Conservation (phyloP, 2,888 invertebrate species). For the Macaria notata region DNA sequence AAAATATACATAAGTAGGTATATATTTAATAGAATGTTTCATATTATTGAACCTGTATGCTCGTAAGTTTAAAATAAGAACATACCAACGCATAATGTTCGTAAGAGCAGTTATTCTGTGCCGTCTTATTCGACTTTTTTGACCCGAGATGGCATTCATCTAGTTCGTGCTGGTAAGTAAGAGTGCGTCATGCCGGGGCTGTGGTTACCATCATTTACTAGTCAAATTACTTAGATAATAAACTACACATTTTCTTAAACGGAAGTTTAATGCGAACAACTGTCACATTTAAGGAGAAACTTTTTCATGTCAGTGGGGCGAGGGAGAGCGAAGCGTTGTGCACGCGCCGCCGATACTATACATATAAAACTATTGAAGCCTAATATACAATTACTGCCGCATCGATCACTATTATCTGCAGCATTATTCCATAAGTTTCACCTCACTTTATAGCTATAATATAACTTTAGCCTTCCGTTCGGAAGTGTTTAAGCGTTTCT, state of each 20-base stretch:
- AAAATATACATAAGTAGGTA: too few relatives aligned
- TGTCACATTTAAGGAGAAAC: constrained; percentile 54
- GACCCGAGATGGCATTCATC: neutral
- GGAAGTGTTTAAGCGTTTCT: too few relatives aligned
- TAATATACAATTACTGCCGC: too few relatives aligned
- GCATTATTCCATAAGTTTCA: too few relatives aligned
- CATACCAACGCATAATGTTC: neutral
- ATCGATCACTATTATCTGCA: too few relatives aligned
- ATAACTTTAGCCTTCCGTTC: too few relatives aligned
- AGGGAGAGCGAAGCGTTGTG: constrained; percentile 28
- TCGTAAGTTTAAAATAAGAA: too few relatives aligned
- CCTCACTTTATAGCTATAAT: too few relatives aligned
- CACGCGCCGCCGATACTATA: constrained; percentile 5
- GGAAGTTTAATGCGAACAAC: constrained; percentile 36
- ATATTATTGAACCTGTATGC: too few relatives aligned
- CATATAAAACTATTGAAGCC: too few relatives aligned
- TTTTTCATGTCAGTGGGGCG: constrained; percentile 58
- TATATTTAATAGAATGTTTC: too few relatives aligned
- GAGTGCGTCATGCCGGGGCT: constrained; percentile 3
- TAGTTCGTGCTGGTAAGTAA: neutral
- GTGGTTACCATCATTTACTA: constrained; percentile 12
- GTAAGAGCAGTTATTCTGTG: neutral
- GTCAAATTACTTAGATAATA: constrained; percentile 18
- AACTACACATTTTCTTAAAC: constrained; percentile 30
- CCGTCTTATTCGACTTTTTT: neutral